Conservation (phyloP, 2,888 invertebrate genomes). For the Dasypolia templi region DNA sequence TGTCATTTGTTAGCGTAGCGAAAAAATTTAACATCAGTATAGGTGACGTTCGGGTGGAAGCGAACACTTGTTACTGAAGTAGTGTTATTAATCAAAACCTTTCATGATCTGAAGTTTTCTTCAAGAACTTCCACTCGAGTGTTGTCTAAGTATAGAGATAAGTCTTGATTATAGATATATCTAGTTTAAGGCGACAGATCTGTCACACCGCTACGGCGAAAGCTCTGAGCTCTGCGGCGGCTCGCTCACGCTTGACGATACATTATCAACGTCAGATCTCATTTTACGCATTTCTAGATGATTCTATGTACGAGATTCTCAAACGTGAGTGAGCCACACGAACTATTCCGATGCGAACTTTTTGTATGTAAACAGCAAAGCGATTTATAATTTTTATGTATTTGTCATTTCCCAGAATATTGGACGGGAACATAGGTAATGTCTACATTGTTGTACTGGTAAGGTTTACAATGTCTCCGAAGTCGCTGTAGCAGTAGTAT, state of each 20-base stretch:
- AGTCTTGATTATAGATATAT: slow-evolving; percentile 84
- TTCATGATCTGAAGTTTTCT: slow-evolving; percentile 55
- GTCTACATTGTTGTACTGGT: slow-evolving; percentile 43
- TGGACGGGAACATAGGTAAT: slow-evolving; percentile 60
- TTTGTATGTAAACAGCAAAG: slow-evolving; percentile 71
- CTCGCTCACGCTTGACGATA: slow-evolving; percentile 74
- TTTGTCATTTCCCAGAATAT: slow-evolving; percentile 63
- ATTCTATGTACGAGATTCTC: background rate
- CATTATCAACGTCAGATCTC: slow-evolving; percentile 23
- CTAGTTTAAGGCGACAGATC: slow-evolving; percentile 87
- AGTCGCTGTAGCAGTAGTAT: slow-evolving; percentile 79
- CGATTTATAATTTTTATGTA: slow-evolving; percentile 69
- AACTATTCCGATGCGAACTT: slow-evolving; percentile 70
- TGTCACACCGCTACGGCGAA: slow-evolving; percentile 87
- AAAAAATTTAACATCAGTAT: slow-evolving; percentile 78
- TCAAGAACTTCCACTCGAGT: slow-evolving; percentile 49
- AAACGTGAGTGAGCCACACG: slow-evolving; percentile 65
- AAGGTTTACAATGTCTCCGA: slow-evolving; percentile 57
- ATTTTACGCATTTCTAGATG: slow-evolving; percentile 20
- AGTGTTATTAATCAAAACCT: slow-evolving; percentile 34
- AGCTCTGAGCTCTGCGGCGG: slow-evolving; percentile 79
- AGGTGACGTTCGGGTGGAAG: slow-evolving; percentile 70
- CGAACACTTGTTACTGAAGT: slow-evolving; percentile 8
- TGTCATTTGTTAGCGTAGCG: slow-evolving; percentile 82
- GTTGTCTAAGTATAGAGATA: slow-evolving; percentile 72